Conservation (phyloP, 2,797 vertebrate species). For the Phataginus tricuspis region DNA sequence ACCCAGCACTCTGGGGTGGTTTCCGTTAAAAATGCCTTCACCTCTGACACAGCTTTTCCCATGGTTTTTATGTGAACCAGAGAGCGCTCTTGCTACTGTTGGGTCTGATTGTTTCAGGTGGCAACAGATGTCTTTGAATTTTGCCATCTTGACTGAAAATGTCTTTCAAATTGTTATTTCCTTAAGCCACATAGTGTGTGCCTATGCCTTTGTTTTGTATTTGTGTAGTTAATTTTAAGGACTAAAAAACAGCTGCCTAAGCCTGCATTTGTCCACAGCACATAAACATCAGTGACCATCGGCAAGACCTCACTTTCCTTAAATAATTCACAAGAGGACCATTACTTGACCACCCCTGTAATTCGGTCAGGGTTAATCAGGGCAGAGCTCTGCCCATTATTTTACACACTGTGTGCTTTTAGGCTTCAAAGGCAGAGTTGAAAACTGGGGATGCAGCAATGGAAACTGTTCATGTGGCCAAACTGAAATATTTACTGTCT, state of each 20-base stretch:
- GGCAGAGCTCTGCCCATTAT: neutral
- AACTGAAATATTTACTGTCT: neutral
- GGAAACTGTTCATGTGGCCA: neutral
- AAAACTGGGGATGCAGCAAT: too few species aligned
- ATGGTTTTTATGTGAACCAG: neutral
- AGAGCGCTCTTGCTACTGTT: neutral
- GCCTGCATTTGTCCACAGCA: neutral
- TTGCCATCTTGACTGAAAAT: neutral
- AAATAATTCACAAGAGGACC: neutral
- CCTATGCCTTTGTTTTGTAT: neutral
- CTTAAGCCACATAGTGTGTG: too few species aligned
- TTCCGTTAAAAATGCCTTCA: neutral
- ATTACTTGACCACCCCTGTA: neutral
- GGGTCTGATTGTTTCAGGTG: neutral
- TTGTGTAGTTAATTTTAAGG: neutral
- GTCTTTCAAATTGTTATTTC: neutral
- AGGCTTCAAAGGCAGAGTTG: neutral
- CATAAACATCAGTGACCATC: neutral
- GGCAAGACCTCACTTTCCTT: neutral
- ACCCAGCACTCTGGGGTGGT: too few species aligned
- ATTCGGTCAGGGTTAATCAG: neutral
- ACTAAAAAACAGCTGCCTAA: neutral
- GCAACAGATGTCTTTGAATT: neutral
- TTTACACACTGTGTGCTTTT: neutral
- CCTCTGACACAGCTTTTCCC: neutral